Percentiles rank a stretch among this genome's conserved stretches.
Conservation (phyloP, 2,888 invertebrate genomes). For the Heteromyza rotundicornis region DNA sequence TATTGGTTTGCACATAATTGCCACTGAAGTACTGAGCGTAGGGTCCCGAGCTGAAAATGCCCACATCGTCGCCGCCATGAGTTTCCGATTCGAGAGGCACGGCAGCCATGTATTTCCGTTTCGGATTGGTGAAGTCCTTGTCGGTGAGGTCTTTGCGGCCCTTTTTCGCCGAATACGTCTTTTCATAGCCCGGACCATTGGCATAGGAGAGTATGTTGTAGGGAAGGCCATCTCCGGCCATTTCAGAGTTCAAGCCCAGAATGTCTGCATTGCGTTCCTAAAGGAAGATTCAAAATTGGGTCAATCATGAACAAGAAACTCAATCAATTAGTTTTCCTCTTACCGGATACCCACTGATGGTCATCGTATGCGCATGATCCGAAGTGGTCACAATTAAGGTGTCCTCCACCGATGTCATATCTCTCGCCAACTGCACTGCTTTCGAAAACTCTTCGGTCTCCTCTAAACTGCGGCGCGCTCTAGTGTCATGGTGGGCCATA, state of each 20-base stretch:
- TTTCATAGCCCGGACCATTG: conserved; percentile 71
- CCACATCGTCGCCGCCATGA: conserved; percentile 81
- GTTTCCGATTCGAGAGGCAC: conserved; percentile 69
- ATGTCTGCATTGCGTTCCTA: conserved; percentile 55
- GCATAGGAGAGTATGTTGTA: conserved; percentile 77
- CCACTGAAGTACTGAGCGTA: conserved; percentile 80
- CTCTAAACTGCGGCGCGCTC: conserved; percentile 73
- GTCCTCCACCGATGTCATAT: conserved; percentile 69
- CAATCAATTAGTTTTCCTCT: conserved; percentile 50
- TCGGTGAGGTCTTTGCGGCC: conserved; percentile 40
- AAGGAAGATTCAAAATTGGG: neutral
- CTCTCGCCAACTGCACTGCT: conserved; percentile 70
- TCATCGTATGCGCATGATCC: conserved; percentile 81
- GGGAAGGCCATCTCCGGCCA: conserved; percentile 68
- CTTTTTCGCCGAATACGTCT: conserved; percentile 38
- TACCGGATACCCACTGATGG: conserved; percentile 75
- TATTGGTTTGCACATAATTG: conserved; percentile 76
- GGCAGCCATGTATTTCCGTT: conserved; percentile 65
- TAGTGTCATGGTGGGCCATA: conserved; percentile 68
- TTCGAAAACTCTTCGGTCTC: conserved; percentile 79
- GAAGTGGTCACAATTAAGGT: conserved; percentile 82
- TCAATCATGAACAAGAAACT: neutral
- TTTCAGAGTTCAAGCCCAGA: conserved; percentile 63
- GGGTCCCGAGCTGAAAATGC: conserved; percentile 76
- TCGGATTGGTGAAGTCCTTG: conserved; percentile 39